phyloP scores from a whole-genome alignment of 2,113 vertebrate species.

The Polypterus bichir region DNA sequence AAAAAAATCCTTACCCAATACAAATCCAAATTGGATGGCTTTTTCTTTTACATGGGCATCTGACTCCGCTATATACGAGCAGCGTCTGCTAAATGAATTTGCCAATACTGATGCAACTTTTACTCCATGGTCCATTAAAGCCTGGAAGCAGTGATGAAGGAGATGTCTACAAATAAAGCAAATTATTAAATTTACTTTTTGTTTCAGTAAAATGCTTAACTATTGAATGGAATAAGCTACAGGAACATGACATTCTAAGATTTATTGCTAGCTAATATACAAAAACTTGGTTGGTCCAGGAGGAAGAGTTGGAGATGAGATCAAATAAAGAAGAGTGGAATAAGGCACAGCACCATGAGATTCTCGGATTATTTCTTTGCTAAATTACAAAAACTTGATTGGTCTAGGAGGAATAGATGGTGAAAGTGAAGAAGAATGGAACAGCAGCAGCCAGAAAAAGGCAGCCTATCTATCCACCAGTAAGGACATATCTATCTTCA shows the following conservation, averaged over 20 bases:
- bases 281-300: too few species aligned
- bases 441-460: too few species aligned
- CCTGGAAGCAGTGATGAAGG: constrained; percentile 96
- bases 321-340: too few species aligned
- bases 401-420: too few species aligned
- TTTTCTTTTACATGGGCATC: constrained; percentile 91
- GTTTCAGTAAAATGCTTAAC: not conserved
- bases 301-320: too few species aligned
- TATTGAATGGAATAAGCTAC: not conserved
- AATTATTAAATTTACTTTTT: not conserved
- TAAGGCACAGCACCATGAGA: too few species aligned
- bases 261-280: not conserved
- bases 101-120: constrained; percentile 94
- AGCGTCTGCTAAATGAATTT: constrained; percentile 90
- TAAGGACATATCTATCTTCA: too few species aligned
- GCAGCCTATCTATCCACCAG: too few species aligned
- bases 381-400: too few species aligned
- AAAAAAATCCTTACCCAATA: constrained; percentile 61
- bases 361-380: too few species aligned
- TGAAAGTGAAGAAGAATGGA: too few species aligned
- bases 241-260: not conserved
- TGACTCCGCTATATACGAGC: constrained; percentile 92
- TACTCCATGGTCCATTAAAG: constrained; percentile 95
- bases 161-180: constrained; percentile 63
- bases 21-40: constrained; percentile 94